These are phyloP conservation scores for Aplysina aerophoba DNA, from an alignment of 37 sponge, comb jelly and placozoan genomes.

Conservation along the genomic window DNA sequence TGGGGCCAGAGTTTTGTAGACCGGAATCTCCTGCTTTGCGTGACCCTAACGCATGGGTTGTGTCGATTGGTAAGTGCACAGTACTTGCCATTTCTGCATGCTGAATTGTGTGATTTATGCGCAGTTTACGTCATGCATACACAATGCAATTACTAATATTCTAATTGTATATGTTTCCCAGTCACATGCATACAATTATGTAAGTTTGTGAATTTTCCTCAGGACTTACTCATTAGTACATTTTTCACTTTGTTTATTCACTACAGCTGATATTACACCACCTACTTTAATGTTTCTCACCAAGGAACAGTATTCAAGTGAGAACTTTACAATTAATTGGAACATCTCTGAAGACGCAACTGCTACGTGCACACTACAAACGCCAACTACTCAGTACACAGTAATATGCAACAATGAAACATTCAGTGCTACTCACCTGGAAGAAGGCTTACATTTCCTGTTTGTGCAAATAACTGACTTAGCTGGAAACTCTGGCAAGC, in stretches of 20 bases:
- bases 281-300: not conserved
- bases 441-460: constrained; percentile 9
- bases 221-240: too few species aligned
- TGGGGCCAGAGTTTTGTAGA: constrained; percentile 21
- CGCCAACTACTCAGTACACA: not conserved
- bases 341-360: not conserved
- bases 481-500: not conserved
- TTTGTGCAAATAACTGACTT: constrained; percentile 1
- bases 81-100: too few species aligned
- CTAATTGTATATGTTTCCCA: too few species aligned
- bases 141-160: too few species aligned
- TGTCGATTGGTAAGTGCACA: constrained; percentile 19
- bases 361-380: constrained; percentile 15
- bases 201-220: too few species aligned
- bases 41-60: not conserved
- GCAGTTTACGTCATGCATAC: too few species aligned
- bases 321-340: constrained; percentile 5
- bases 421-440: constrained; percentile 1
- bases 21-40: not conserved
- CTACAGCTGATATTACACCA: constrained; percentile 4
- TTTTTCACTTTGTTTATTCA: not conserved
- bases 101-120: too few species aligned
- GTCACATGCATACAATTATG: too few species aligned
- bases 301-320: constrained; percentile 7
- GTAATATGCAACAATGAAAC: not conserved